Evolutionary conservation across 2,888 invertebrate species (phyloP).

Genomic region (Anthrax anthrax): DNA sequence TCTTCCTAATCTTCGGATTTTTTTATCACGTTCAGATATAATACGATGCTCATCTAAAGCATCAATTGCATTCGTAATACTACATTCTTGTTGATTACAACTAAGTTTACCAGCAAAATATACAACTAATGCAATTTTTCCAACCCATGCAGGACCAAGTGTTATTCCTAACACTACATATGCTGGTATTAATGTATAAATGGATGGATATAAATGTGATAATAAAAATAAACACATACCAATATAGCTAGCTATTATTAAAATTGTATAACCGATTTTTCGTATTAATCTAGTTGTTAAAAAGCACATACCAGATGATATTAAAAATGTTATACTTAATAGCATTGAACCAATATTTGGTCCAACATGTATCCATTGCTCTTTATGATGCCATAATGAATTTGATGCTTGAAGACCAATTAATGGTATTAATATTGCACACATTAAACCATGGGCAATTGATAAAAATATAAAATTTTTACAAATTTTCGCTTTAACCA

Average conservation of each 20-base stretch:
- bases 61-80: constrained; percentile 18
- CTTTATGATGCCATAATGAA: constrained; percentile 33
- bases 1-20: constrained; percentile 38
- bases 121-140: constrained; percentile 28
- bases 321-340: constrained; percentile 44
- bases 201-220: constrained; percentile 43
- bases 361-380: constrained; percentile 30
- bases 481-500: constrained; percentile 28
- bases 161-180: constrained; percentile 43
- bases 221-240: constrained; percentile 44
- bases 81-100: constrained; percentile 30
- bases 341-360: constrained; percentile 44
- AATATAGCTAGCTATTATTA: constrained; percentile 37
- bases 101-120: constrained; percentile 29
- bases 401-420: constrained; percentile 32
- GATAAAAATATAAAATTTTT: constrained; percentile 27
- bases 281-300: constrained; percentile 39
- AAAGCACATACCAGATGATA: constrained; percentile 43
- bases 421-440: constrained; percentile 28
- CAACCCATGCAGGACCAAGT: constrained; percentile 35
- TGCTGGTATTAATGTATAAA: constrained; percentile 39
- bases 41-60: constrained; percentile 30
- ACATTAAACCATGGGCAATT: constrained; percentile 27
- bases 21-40: constrained; percentile 32
- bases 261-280: constrained; percentile 37